phyloP scores from a whole-genome alignment of 2,888 invertebrate genomes.

The Dryobota labecula region DNA sequence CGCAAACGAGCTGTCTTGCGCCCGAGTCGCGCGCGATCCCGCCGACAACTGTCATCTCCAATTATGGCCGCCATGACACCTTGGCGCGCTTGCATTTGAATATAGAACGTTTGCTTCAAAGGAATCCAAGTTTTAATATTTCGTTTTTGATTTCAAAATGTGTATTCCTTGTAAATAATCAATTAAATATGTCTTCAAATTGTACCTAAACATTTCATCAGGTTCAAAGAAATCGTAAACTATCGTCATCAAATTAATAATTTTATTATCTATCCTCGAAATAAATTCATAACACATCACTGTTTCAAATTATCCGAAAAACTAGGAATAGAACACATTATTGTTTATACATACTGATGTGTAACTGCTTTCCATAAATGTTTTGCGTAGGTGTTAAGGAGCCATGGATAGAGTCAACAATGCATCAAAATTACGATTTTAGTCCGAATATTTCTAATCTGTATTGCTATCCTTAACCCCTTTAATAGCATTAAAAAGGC shows the following conservation, averaged over 20 bases:
- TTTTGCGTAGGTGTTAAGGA: not conserved
- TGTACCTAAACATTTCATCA: conserved; percentile 64
- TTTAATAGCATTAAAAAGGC: not conserved
- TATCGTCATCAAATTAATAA: conserved; percentile 50
- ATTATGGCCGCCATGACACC: conserved; percentile 88
- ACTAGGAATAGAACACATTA: conserved; percentile 32
- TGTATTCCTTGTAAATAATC: conserved; percentile 67
- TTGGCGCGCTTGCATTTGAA: conserved; percentile 86
- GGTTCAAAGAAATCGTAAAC: conserved; percentile 57
- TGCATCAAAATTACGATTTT: not conserved
- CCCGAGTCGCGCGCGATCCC: conserved; percentile 72
- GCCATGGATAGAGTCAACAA: not conserved
- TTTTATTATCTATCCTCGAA: conserved; percentile 56
- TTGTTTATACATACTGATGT: not conserved
- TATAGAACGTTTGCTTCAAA: conserved; percentile 80
- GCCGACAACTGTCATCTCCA: conserved; percentile 87
- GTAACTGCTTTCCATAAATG: not conserved
- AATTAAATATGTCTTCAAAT: conserved; percentile 64
- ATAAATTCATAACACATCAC: conserved; percentile 38
- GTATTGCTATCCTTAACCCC: not conserved
- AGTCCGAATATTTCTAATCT: not conserved
- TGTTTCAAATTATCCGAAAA: conserved; percentile 40
- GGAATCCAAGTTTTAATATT: conserved; percentile 72
- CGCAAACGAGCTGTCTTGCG: conserved; percentile 82
- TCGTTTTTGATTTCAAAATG: conserved; percentile 61